Evolutionary conservation across 2,113 vertebrate genomes (phyloP).

Genomic region (Apteryx owenii): DNA sequence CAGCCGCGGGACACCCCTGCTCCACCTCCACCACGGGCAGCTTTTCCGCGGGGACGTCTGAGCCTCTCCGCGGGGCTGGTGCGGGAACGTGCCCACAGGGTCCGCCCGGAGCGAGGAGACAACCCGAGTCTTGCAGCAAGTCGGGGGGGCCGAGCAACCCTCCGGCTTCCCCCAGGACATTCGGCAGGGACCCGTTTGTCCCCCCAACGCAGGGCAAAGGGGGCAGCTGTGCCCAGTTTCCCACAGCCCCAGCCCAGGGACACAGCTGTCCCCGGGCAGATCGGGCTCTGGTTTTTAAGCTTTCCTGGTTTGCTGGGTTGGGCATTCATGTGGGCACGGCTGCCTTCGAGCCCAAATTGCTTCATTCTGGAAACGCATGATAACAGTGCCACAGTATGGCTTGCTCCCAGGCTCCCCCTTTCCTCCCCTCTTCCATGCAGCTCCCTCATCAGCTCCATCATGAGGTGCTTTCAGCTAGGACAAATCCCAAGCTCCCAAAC

Average conservation of each 20-base stretch:
- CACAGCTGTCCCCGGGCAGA: background rate
- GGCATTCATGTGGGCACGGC: background rate
- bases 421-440: background rate
- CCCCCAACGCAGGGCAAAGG: background rate
- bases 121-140: background rate
- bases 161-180: too few species aligned
- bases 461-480: background rate
- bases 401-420: background rate
- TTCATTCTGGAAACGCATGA: background rate
- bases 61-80: background rate
- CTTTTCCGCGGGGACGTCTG: accelerated
- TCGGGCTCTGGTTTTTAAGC: background rate
- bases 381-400: background rate
- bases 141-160: too few species aligned
- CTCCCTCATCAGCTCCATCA: background rate
- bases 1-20: background rate
- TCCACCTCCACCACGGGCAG: background rate
- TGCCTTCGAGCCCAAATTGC: background rate
- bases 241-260: too few species aligned
- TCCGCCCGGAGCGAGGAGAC: accelerated
- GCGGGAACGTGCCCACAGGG: background rate
- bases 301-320: background rate
- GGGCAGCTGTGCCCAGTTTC: background rate
- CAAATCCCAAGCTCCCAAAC: accelerated
- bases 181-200: background rate